Conservation (phyloP, 2,888 invertebrate species). For the Cantharis flavilabris region DNA sequence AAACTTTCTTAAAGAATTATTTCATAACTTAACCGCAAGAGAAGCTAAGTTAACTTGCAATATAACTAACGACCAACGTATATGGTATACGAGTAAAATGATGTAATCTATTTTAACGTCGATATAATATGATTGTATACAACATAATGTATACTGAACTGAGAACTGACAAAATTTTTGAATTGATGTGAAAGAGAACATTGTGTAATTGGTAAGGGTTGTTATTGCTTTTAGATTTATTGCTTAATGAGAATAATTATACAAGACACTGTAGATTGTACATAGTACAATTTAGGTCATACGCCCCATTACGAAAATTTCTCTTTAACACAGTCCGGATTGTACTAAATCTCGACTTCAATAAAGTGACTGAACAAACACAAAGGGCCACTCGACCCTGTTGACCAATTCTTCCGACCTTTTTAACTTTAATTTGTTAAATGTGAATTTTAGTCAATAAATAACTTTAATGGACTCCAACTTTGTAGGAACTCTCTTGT, state of each 20-base stretch:
- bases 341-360: constrained; percentile 25
- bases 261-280: constrained; percentile 1
- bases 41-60: background rate
- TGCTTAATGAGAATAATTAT: constrained; percentile 17
- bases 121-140: background rate
- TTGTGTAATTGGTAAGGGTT: background rate
- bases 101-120: background rate
- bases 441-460: constrained; percentile 35
- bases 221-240: constrained; percentile 10
- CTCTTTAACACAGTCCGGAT: constrained; percentile 15
- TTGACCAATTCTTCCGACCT: constrained; percentile 37
- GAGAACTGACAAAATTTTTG: background rate
- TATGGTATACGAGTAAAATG: background rate
- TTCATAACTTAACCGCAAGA: background rate
- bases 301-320: constrained; percentile 17
- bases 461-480: constrained; percentile 35
- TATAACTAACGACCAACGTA: background rate
- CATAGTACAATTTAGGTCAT: constrained; percentile 15
- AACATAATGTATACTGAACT: background rate
- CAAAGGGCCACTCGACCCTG: constrained; percentile 31
- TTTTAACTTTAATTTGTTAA: constrained; percentile 36
- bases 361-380: constrained; percentile 30
- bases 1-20: background rate
- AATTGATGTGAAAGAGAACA: background rate
- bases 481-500: constrained; percentile 27